These are phyloP conservation scores for Sander vitreus DNA, from an alignment of 2,113 vertebrate species.

Conservation along the genomic window DNA sequence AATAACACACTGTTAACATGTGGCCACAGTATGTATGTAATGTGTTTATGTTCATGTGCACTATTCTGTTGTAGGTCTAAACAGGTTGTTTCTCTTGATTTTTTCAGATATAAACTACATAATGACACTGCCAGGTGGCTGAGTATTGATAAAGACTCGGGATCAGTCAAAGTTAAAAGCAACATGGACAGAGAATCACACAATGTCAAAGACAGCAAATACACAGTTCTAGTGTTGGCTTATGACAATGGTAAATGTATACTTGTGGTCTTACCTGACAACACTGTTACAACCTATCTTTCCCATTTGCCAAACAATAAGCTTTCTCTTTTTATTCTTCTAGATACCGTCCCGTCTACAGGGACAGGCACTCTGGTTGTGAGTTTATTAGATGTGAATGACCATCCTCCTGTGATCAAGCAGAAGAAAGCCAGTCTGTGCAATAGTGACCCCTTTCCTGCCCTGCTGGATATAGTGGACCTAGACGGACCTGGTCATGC, in stretches of 20 bases:
- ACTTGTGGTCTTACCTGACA: neutral
- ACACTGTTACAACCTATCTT: neutral
- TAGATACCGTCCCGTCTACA: constrained; percentile 73
- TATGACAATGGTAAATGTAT: constrained; percentile 84
- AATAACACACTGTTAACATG: neutral
- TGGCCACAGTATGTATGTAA: neutral
- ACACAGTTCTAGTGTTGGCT: constrained; percentile 86
- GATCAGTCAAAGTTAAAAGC: constrained; percentile 78
- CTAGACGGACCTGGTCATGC: constrained; percentile 63
- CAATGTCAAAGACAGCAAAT: constrained; percentile 83
- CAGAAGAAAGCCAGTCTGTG: constrained; percentile 60
- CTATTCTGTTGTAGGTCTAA: neutral
- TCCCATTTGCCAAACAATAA: neutral
- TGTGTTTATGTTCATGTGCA: neutral
- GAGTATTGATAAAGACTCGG: constrained; percentile 77
- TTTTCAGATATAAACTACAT: constrained; percentile 84
- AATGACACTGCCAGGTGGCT: constrained; percentile 87
- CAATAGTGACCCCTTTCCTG: constrained; percentile 53
- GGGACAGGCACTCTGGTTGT: constrained; percentile 82
- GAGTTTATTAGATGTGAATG: constrained; percentile 76
- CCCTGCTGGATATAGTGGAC: constrained; percentile 61
- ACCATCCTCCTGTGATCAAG: constrained; percentile 69
- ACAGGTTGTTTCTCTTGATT: constrained; percentile 42
- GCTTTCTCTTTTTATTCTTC: neutral
- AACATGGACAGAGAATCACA: constrained; percentile 86